phyloP scores from a whole-genome alignment of 2,797 vertebrate species.

The Gymnoscopelus braueri region DNA sequence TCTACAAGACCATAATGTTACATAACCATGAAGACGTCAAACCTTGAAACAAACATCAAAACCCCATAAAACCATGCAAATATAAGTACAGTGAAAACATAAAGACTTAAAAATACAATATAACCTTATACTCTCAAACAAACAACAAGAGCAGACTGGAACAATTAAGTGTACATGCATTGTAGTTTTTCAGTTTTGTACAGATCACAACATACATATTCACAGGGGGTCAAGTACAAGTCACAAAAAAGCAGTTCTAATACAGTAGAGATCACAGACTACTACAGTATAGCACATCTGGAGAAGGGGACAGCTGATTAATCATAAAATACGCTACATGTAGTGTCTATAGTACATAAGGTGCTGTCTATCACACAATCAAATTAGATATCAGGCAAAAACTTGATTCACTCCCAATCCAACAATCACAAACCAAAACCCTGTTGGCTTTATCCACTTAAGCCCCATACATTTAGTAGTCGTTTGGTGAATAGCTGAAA shows the following conservation, averaged over 20 bases:
- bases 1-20: conserved; percentile 41
- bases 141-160: conserved; percentile 23
- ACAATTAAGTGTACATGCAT: conserved; percentile 27
- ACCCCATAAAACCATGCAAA: conserved; percentile 54
- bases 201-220: conserved; percentile 46
- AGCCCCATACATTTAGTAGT: too few relatives aligned
- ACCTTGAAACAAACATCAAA: conserved; percentile 2
- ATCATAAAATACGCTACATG: conserved; percentile 15
- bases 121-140: conserved; percentile 40
- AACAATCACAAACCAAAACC: background rate
- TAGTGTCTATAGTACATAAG: conserved; percentile 29
- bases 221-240: conserved; percentile 30
- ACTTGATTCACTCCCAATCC: background rate
- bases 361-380: background rate
- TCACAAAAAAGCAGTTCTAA: conserved; percentile 36
- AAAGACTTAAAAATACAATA: conserved; percentile 18
- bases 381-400: conserved; percentile 9
- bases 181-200: conserved; percentile 38
- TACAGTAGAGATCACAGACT: conserved; percentile 9
- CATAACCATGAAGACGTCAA: conserved; percentile 13
- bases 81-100: conserved; percentile 25
- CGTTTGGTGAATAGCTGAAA: too few relatives aligned
- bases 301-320: conserved; percentile 13
- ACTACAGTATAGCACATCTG: conserved; percentile 9
- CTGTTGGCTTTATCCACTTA: too few relatives aligned